Percentiles rank a stretch among this genome's conserved stretches.
These are phyloP conservation scores for Zaprionus kolodkinae DNA, from an alignment of 1,140 invertebrate genomes.

Conservation along the genomic window DNA sequence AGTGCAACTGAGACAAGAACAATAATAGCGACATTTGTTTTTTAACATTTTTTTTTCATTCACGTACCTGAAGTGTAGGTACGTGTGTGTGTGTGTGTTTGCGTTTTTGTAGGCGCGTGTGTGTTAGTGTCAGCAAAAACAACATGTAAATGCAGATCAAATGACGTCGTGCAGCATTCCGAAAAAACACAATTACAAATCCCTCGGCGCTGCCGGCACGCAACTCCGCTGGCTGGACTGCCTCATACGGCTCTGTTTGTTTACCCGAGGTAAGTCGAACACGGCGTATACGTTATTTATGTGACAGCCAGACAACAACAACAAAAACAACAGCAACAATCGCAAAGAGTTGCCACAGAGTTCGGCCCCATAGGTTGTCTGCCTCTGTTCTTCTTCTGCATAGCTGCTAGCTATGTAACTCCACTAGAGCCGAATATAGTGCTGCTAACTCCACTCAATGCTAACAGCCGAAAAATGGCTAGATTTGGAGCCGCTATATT, in stretches of 20 bases:
- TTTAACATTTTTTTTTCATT: constrained; percentile 17
- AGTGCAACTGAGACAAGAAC: constrained; percentile 27
- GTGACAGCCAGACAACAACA: not conserved
- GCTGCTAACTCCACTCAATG: too few relatives aligned
- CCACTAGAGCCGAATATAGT: not conserved
- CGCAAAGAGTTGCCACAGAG: not conserved
- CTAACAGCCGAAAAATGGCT: not conserved
- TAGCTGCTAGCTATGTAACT: not conserved
- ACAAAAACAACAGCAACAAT: not conserved
- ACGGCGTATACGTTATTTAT: constrained; percentile 36
- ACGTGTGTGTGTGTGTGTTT: constrained; percentile 14
- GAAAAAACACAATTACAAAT: constrained; percentile 47
- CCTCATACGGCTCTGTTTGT: constrained; percentile 62
- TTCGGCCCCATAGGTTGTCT: not conserved
- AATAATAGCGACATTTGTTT: constrained; percentile 22
- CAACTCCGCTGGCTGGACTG: constrained; percentile 61
- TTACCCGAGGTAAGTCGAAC: constrained; percentile 59
- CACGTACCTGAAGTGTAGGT: not conserved
- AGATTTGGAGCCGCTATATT: not conserved
- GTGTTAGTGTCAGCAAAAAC: not conserved
- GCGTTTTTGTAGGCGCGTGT: not conserved
- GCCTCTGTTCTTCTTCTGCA: not conserved
- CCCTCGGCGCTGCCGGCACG: constrained; percentile 50
- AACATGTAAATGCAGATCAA: constrained; percentile 60
- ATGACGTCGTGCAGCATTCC: constrained; percentile 58